Evolutionary conservation across 2,797 vertebrate species (phyloP), one percentile per base, ranked within the genome.

Genomic region (Lycodopsis pacificus): DNA sequence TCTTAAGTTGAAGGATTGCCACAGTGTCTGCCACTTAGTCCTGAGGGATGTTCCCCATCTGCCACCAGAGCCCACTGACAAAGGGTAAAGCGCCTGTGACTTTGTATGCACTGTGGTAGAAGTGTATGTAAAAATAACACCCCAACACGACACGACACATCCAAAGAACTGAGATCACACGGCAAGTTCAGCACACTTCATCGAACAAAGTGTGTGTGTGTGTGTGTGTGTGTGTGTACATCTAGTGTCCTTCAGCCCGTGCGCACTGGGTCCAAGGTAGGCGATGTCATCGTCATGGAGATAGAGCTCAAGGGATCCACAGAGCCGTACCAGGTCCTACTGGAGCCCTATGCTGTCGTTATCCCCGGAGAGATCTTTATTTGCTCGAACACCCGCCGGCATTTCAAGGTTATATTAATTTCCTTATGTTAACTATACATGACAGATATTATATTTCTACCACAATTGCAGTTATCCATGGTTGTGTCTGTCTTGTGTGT

Each of bases 1-100:
- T 89, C 13, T 67, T 59, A 38, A 99, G 98, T 73, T 96, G 75
- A 94, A 89, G 80, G 94, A 93, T 36, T 97, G 97, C 54, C 96
- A 99, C 94, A 96, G 95, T 61, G 96, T 98, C 57, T 92, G 97
- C 82, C 97, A 97, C 78, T 91, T 99, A 88, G 93, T 97, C 34
- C 88, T 99, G 76, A 94, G 88, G 79, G 94, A 95, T 15, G 82
- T 97, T 48, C 97, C 96, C 22, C 91, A 95, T 66, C 86, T 88
- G 63, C 79, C 85, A 12, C 70, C 79, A 48, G 83, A 90, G 71
- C 38, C 74, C 58, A 53, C 19, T 66, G 88, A 89, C 10, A 57
- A 86, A 13, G 64, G 93, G 95, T 95, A 90, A 85, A 65, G 40
- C 46, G 64, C 48, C 27, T 53, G 6, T 22, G 10, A 51, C 15